Conservation (phyloP, 2,113 vertebrate genomes). For the Athene cunicularia region DNA sequence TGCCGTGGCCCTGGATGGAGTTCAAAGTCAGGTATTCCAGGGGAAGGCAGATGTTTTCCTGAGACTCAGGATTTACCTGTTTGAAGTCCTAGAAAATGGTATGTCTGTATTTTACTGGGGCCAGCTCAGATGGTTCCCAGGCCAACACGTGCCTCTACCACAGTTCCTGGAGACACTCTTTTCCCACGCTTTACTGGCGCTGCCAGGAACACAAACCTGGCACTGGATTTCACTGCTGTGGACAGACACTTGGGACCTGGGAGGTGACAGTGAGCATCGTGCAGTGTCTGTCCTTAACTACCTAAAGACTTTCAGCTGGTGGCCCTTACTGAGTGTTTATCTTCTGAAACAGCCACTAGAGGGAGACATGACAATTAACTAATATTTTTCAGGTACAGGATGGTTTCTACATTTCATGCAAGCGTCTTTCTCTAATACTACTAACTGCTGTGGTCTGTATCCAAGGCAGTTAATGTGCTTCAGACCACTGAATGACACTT, state of each 20-base stretch:
- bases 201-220: not conserved
- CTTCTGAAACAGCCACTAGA: not conserved
- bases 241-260: not conserved
- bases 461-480: slow-evolving; percentile 32
- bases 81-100: not conserved
- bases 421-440: not conserved
- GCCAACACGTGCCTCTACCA: not conserved
- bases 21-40: not conserved
- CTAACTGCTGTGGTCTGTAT: not conserved
- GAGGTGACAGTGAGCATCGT: not conserved
- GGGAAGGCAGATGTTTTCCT: not conserved
- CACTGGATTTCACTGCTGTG: not conserved
- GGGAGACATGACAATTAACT: not conserved
- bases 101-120: fast-evolving
- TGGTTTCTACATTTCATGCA: not conserved
- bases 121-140: not conserved
- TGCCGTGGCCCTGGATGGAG: not conserved
- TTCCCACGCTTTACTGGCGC: not conserved
- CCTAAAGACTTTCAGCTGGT: not conserved
- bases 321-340: not conserved
- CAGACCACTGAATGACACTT: slow-evolving; percentile 49
- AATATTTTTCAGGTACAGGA: not conserved
- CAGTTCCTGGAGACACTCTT: not conserved
- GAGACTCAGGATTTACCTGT: not conserved
- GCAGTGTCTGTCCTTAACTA: not conserved